These are phyloP conservation scores for Dicyrtoma fusca DNA, from an alignment of 2,888 invertebrate genomes.

Conservation along the genomic window DNA sequence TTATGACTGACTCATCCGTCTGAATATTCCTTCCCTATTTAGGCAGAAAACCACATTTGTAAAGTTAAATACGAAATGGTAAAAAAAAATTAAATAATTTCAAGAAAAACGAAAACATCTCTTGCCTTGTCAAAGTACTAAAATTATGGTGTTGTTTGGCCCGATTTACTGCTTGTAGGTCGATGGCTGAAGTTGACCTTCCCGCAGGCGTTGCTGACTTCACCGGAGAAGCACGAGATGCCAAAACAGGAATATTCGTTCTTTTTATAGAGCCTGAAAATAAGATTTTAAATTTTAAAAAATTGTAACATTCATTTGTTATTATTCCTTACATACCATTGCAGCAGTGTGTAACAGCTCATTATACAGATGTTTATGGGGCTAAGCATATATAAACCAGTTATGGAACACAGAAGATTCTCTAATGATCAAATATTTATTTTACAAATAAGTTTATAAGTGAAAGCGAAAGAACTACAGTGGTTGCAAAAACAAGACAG, in stretches of 20 bases:
- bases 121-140: slow-evolving; percentile 42
- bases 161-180: slow-evolving; percentile 86
- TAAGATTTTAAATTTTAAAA: too few species aligned
- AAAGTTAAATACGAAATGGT: too few species aligned
- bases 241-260: slow-evolving; percentile 57
- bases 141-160: slow-evolving; percentile 66
- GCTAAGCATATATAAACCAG: too few species aligned
- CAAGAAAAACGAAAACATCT: slow-evolving; percentile 4
- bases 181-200: slow-evolving; percentile 89
- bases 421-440: background rate
- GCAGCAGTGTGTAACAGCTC: too few species aligned
- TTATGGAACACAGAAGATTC: background rate
- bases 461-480: background rate
- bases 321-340: too few species aligned
- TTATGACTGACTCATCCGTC: background rate
- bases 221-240: slow-evolving; percentile 53
- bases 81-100: slow-evolving; percentile 25
- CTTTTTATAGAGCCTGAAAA: slow-evolving; percentile 53
- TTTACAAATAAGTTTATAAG: background rate
- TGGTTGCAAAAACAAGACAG: background rate
- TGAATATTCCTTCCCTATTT: background rate
- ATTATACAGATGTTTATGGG: too few species aligned
- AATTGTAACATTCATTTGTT: too few species aligned
- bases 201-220: slow-evolving; percentile 57
- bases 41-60: background rate